A percentile compares a stretch with the other conserved stretches of the same genome.
phyloP scores from a whole-genome alignment of 2,113 vertebrate species.

The Ptyas mucosa region DNA sequence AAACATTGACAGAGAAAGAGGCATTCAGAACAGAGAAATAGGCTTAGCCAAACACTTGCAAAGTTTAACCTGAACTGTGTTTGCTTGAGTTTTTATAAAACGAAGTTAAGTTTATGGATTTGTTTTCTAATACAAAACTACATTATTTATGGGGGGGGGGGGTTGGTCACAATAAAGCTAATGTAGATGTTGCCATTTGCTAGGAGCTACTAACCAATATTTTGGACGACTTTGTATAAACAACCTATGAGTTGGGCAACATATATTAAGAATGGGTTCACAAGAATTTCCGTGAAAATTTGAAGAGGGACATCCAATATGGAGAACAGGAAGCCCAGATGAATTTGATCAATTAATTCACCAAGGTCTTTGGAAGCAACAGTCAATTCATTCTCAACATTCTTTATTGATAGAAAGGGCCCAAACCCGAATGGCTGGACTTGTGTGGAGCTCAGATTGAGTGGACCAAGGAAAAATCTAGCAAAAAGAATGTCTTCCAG shows the following conservation, averaged over 20 bases:
- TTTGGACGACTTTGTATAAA: neutral
- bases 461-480: conserved; percentile 86
- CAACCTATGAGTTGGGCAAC: neutral
- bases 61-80: neutral
- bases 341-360: conserved; percentile 36
- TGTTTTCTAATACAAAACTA: neutral
- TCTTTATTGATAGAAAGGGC: conserved; percentile 71
- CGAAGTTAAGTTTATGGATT: neutral
- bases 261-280: neutral
- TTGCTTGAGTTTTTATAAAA: neutral
- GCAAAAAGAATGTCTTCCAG: conserved; percentile 85
- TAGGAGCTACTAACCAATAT: neutral
- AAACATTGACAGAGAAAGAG: neutral
- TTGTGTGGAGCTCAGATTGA: conserved; percentile 79
- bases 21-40: neutral
- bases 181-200: neutral
- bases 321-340: neutral
- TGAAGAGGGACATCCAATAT: neutral
- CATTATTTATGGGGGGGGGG: neutral
- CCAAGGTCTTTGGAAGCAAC: conserved; percentile 23
- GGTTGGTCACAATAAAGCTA: neutral
- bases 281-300: neutral
- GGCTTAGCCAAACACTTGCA: neutral
- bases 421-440: conserved; percentile 79
- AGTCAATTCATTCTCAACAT: neutral